Evolutionary conservation across 2,888 invertebrate species (phyloP), one percentile per base, ranked within the genome.

Genomic region (Dryococelus australis): DNA sequence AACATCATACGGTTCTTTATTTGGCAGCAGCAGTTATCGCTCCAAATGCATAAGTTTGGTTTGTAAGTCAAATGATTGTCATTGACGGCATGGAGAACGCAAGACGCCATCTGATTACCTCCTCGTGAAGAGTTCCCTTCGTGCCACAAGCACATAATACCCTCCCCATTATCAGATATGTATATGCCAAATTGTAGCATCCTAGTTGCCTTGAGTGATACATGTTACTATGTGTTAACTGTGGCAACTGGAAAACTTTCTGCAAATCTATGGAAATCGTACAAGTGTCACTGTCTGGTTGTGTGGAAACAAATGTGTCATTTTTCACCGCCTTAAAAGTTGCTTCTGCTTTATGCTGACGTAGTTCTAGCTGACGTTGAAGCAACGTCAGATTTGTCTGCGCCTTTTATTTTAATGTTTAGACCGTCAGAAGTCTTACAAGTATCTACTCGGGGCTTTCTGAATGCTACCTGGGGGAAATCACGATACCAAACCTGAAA

Each of bases 221-320:
- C 88, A 87, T 91, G 84, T 90, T 89, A 24, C 89, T 89, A 90
- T 83, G 83, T 28, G 35, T 90, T 86, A 91, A 89, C 84, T 89
- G 90, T 51, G 91, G 91, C 81, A 90, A 88, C 79, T 89, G 90
- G 84, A 91, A 86, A n/a, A 91, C 91, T 89, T 91, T 90, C 89
- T 91, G 90, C 85, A 91, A 88, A 88, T 91, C 90, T 88, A 91
- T 89, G 28, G 90, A 86, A 26, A 89, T 43, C 20, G 86, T 88
- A 85, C 88, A 88, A 53, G 78, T 88, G 65, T 85, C 88, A 87
- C n/a, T n/a, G n/a, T n/a, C 89, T 89, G 90, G 89, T 65, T 86
- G 28, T 88, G 27, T 35, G 24, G 83, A 28, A 28, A 24, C 6
- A 26, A 83, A 28, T 35, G 13, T 83, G 12, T 27, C 16, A 35